These are phyloP conservation scores for Diarsia mendica DNA, from an alignment of 2,888 invertebrate species.

Conservation along the genomic window DNA sequence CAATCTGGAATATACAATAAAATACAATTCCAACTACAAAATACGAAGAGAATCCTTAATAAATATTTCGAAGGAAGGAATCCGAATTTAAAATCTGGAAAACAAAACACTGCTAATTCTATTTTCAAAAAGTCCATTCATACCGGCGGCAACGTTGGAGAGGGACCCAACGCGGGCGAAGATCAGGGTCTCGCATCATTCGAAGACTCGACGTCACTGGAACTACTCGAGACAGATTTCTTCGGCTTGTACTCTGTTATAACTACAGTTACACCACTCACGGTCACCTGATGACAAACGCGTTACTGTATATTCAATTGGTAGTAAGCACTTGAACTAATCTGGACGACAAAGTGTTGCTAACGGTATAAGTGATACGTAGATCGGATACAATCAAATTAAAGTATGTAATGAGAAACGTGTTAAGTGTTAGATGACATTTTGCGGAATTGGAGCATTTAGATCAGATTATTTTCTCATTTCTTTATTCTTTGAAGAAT, in stretches of 20 bases:
- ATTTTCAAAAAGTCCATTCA: slow-evolving; percentile 45
- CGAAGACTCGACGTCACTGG: slow-evolving; percentile 88
- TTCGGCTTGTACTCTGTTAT: slow-evolving; percentile 99
- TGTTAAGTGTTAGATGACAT: slow-evolving; percentile 36
- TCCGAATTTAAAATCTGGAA: slow-evolving; percentile 60
- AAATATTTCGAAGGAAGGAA: slow-evolving; percentile 51
- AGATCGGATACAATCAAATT: slow-evolving; percentile 42
- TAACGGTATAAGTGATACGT: slow-evolving; percentile 49
- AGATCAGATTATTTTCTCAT: slow-evolving; percentile 4
- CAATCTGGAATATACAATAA: slow-evolving; percentile 53
- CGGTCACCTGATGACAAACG: slow-evolving; percentile 91
- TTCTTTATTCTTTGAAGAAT: not conserved
- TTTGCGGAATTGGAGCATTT: slow-evolving; percentile 17
- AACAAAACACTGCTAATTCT: slow-evolving; percentile 62
- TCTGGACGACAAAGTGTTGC: slow-evolving; percentile 50
- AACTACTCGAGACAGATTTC: slow-evolving; percentile 86
- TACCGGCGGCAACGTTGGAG: slow-evolving; percentile 21
- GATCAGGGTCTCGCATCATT: slow-evolving; percentile 88
- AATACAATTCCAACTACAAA: slow-evolving; percentile 50
- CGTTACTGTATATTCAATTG: slow-evolving; percentile 54
- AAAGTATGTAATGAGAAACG: slow-evolving; percentile 42
- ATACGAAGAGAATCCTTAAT: slow-evolving; percentile 45
- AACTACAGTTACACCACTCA: slow-evolving; percentile 98
- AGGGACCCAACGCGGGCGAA: slow-evolving; percentile 44
- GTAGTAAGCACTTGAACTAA: slow-evolving; percentile 44